A percentile compares a stretch with the other conserved stretches of the same genome.
Conservation (phyloP, 2,113 vertebrate species). For the Australoheros scitulus region DNA sequence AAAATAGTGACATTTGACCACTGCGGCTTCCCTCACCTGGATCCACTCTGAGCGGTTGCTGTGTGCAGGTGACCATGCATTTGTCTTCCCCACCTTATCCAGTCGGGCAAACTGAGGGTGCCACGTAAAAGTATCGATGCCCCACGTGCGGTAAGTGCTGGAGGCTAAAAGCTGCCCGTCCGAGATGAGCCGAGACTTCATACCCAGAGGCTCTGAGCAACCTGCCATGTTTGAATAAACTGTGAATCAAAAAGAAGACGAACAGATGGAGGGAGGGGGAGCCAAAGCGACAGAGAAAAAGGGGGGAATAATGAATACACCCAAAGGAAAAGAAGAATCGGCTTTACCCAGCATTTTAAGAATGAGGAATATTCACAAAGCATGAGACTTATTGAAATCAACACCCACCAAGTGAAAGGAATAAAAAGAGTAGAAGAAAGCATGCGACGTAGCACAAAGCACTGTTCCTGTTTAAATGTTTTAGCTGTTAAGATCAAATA, state of each 20-base stretch:
- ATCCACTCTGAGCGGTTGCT: conserved; percentile 88
- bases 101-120: conserved; percentile 88
- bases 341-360: conserved; percentile 13
- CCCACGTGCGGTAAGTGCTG: conserved; percentile 90
- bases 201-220: conserved; percentile 90
- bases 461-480: conserved; percentile 2
- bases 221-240: conserved; percentile 88
- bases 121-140: conserved; percentile 90
- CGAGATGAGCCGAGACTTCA: conserved; percentile 87
- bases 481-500: background rate
- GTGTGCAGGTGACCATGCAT: conserved; percentile 89
- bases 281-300: conserved; percentile 10
- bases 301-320: conserved; percentile 29
- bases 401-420: conserved; percentile 2
- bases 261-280: conserved; percentile 9
- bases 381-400: background rate
- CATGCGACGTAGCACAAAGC: background rate
- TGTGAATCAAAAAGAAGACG: conserved; percentile 75
- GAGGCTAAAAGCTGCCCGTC: conserved; percentile 90
- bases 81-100: conserved; percentile 92
- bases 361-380: background rate
- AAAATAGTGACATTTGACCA: background rate
- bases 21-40: conserved; percentile 81
- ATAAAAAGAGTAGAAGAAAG: background rate
- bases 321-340: conserved; percentile 31